Evolutionary conservation across 1,140 invertebrate genomes (phyloP), one percentile per base, ranked within the genome.

Genomic region (Lanistes nyassanus): DNA sequence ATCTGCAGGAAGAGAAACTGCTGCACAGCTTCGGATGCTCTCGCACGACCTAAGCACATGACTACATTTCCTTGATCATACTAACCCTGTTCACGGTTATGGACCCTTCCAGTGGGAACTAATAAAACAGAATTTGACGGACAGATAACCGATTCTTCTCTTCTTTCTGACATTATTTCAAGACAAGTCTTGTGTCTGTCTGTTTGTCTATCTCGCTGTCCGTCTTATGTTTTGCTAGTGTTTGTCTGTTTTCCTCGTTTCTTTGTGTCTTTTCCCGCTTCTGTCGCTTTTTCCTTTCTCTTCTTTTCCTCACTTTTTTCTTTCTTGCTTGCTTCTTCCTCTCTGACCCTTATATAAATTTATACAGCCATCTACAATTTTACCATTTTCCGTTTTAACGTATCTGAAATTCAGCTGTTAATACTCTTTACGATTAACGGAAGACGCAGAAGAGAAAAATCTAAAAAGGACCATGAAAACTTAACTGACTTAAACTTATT

Each of bases 141-240:
- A 39, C 36, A 21, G 37, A 9, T 42, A 39, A 39, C 36, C 16
- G 65, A 39, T 23, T 42, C 36, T 67, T 36, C 42, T 36, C 23
- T n/a, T 67, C 36, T 39, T 36, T 67, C 36, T 67, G 65, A 39
- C 36, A n/a, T 36, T 67, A 39, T 47, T 67, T 36, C 5, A 39
- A 26, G 37, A 39, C 36, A 39, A 39, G 39, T 36, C 21, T 36
- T 39, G 65, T 67, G 36, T 68, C 1, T 68, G 62, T 65, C 16
- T 68, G 39, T 68, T 0, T 42, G 39, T 68, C 36, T 68, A 19
- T 0, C 3, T 51, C 23, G 37, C 5, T 26, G n/a, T 23, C 11
- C 65, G 21, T 36, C 7, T 31, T 36, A 23, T 65, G 29, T 31
- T 31, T 36, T 19, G 34, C 64, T 29, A 21, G 21, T 19, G 34